Conservation (phyloP, 2,113 vertebrate genomes). For the Thunnus maccoyii region DNA sequence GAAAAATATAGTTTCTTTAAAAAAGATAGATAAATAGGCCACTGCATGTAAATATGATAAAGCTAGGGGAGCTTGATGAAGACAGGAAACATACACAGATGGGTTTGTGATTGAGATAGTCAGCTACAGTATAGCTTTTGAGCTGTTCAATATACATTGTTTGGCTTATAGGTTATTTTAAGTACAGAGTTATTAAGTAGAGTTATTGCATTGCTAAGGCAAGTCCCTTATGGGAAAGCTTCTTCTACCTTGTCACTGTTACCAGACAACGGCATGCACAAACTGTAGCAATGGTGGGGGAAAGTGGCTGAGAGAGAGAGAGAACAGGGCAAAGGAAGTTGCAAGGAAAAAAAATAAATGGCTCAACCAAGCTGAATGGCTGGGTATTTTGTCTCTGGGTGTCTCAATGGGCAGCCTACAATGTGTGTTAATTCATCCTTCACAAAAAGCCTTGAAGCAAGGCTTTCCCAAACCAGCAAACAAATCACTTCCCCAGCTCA, state of each 20-base stretch:
- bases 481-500: slow-evolving; percentile 62
- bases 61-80: neutral
- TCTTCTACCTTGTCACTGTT: slow-evolving; percentile 34
- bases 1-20: neutral
- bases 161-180: slow-evolving; percentile 10
- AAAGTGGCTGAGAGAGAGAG: slow-evolving; percentile 38
- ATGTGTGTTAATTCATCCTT: slow-evolving; percentile 74
- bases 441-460: slow-evolving; percentile 68
- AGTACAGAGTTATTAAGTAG: neutral
- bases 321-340: slow-evolving; percentile 58
- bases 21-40: neutral
- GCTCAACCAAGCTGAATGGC: slow-evolving; percentile 54
- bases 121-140: neutral
- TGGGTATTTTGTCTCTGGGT: slow-evolving; percentile 49
- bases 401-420: slow-evolving; percentile 68
- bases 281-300: slow-evolving; percentile 31
- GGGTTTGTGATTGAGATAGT: neutral
- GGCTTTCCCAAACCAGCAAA: slow-evolving; percentile 70
- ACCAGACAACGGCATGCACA: slow-evolving; percentile 38
- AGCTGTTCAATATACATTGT: slow-evolving; percentile 2
- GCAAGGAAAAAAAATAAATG: slow-evolving; percentile 16
- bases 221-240: slow-evolving; percentile 20
- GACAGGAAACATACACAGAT: neutral
- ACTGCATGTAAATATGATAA: slow-evolving; percentile 3
- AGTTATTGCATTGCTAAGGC: slow-evolving; percentile 7